Percentiles rank a stretch among this genome's conserved stretches.
Evolutionary conservation across 35 echinoderm and acorn worm species (phyloP).

Genomic region (Antedon bifida): DNA sequence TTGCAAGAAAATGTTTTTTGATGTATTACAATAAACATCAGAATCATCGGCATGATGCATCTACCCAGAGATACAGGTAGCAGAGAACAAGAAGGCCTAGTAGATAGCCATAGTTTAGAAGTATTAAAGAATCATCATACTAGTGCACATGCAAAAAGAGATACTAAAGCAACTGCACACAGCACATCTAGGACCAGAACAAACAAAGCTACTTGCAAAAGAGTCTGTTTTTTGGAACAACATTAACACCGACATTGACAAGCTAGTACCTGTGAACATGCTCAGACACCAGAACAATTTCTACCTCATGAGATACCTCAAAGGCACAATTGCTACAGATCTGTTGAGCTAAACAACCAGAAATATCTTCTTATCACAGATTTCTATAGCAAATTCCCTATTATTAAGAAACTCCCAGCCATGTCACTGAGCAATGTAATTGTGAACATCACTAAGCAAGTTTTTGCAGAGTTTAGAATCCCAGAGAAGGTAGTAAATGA

Average conservation of each 20-base stretch:
- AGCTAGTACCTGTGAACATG: background rate
- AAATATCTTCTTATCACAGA: background rate
- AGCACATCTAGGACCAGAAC: background rate
- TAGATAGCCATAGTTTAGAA: too few relatives aligned
- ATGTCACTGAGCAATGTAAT: background rate
- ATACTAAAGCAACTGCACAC: background rate
- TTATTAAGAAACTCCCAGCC: background rate
- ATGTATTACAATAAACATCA: too few relatives aligned
- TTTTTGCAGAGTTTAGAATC: background rate
- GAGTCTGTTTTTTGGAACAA: background rate
- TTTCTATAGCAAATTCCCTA: background rate
- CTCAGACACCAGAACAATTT: background rate
- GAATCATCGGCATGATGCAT: background rate
- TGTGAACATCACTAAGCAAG: background rate
- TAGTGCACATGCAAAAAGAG: background rate
- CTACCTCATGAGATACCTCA: background rate
- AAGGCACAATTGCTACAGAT: background rate
- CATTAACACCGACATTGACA: background rate
- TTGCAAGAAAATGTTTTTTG: too few relatives aligned
- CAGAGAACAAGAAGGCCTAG: background rate
- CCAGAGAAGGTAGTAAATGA: background rate
- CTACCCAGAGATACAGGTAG: background rate
- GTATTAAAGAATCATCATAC: background rate
- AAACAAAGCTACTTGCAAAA: background rate
- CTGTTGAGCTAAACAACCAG: background rate